A percentile compares a stretch with the other conserved stretches of the same genome.
Evolutionary conservation across 1,140 invertebrate species (phyloP).

Genomic region (Yoshiicerus persimilis): DNA sequence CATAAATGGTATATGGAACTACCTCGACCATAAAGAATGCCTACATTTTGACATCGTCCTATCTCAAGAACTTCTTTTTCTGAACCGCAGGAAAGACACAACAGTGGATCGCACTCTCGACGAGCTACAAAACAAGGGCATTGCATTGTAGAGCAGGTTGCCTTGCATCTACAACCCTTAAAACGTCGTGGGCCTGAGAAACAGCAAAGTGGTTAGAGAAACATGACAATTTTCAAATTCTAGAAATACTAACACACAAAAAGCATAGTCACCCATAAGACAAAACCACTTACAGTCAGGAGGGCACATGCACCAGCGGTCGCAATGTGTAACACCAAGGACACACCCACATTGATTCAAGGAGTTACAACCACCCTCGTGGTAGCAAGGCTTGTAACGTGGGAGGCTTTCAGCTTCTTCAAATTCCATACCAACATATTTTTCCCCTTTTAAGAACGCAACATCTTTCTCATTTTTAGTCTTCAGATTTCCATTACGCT

Average conservation of each 20-base stretch:
- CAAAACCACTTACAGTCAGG: background rate
- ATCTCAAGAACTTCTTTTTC: slow-evolving; percentile 81
- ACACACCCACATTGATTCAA: background rate
- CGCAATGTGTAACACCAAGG: background rate
- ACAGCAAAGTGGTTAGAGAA: too few relatives aligned
- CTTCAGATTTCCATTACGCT: background rate
- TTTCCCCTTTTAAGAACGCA: background rate
- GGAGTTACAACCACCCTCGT: background rate
- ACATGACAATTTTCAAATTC: background rate
- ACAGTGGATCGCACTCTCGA: slow-evolving; percentile 96
- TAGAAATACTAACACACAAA: background rate
- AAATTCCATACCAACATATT: background rate
- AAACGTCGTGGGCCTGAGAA: slow-evolving; percentile 87
- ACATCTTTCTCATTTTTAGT: background rate
- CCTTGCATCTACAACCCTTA: slow-evolving; percentile 96
- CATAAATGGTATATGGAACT: slow-evolving; percentile 48
- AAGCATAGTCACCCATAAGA: background rate
- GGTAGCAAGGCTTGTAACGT: background rate
- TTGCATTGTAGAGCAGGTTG: slow-evolving; percentile 97
- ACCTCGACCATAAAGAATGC: slow-evolving; percentile 89
- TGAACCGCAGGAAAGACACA: slow-evolving; percentile 93
- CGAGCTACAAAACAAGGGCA: slow-evolving; percentile 98
- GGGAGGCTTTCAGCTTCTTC: background rate
- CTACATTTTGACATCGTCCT: slow-evolving; percentile 94
- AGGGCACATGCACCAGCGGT: background rate